Percentiles rank a stretch among this genome's conserved stretches.
phyloP scores from a whole-genome alignment of 2,113 vertebrate genomes.

The Cisticola juncidis region DNA sequence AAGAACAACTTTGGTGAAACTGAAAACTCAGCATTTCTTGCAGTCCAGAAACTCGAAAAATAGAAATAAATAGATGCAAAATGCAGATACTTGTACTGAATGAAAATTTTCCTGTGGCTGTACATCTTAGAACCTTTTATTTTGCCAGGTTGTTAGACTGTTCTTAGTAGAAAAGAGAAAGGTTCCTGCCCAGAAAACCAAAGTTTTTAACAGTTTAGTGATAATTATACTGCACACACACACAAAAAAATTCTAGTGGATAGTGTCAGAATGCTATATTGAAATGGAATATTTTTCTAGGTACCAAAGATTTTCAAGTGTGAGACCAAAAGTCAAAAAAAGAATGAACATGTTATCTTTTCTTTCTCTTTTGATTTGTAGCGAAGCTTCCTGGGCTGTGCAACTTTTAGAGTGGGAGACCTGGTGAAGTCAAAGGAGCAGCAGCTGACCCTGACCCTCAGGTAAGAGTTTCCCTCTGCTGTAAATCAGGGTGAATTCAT shows the following conservation, averaged over 20 bases:
- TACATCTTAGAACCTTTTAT: background rate
- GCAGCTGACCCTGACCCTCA: conserved; percentile 86
- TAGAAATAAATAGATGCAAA: background rate
- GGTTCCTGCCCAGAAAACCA: background rate
- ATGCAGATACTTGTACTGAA: background rate
- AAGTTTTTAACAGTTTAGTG: background rate
- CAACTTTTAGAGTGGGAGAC: conserved; percentile 89
- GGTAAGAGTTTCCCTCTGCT: conserved; percentile 74
- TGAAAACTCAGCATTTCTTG: background rate
- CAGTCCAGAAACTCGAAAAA: background rate
- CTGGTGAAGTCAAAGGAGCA: conserved; percentile 91
- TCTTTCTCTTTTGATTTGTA: conserved; percentile 68
- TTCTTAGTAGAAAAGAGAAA: background rate
- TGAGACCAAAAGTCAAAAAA: background rate
- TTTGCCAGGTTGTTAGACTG: background rate
- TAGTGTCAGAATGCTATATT: background rate
- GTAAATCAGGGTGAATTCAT: background rate
- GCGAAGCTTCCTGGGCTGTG: conserved; percentile 89
- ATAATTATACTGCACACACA: background rate
- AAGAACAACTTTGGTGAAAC: background rate
- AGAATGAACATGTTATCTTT: background rate
- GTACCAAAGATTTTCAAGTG: background rate
- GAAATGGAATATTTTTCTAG: background rate
- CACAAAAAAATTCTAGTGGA: background rate
- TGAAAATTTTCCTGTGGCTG: background rate